Percentiles rank a stretch among this genome's conserved stretches.
Evolutionary conservation across 2,888 invertebrate genomes (phyloP).

Genomic region (Orthosia incerta): DNA sequence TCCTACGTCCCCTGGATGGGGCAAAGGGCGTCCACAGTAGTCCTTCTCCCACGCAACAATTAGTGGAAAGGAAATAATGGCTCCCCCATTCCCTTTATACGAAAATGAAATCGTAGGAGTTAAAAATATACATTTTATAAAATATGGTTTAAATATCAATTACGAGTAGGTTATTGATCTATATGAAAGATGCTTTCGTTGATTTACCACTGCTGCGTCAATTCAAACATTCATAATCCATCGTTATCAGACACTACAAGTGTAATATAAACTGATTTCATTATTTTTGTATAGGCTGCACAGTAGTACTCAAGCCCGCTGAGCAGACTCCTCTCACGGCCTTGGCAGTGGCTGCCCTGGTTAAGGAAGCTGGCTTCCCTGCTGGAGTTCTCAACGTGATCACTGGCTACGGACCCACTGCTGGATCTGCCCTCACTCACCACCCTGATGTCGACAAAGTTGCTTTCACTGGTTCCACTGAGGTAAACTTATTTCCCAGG

Average conservation of each 20-base stretch:
- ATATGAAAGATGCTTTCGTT: too few relatives aligned
- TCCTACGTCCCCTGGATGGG: too few relatives aligned
- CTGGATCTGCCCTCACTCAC: constrained; percentile 94
- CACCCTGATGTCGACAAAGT: constrained; percentile 96
- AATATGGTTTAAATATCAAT: too few relatives aligned
- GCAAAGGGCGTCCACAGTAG: too few relatives aligned
- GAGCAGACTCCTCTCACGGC: constrained; percentile 98
- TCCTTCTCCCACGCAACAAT: too few relatives aligned
- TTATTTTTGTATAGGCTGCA: constrained; percentile 90
- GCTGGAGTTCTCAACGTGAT: constrained; percentile 97
- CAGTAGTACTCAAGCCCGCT: constrained; percentile 97
- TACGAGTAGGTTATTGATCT: too few relatives aligned
- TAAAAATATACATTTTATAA: too few relatives aligned
- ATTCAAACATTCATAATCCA: too few relatives aligned
- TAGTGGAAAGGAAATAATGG: too few relatives aligned
- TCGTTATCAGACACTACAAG: neutral
- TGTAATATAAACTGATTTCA: neutral
- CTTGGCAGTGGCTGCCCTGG: constrained; percentile 95
- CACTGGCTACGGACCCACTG: constrained; percentile 95
- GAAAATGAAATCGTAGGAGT: too few relatives aligned
- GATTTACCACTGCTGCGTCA: too few relatives aligned
- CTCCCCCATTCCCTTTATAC: too few relatives aligned
- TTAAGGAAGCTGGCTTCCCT: constrained; percentile 97
- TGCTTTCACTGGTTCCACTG: constrained; percentile 93
- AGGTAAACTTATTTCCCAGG: constrained; percentile 70